These are phyloP conservation scores for Acromyrmex charruanus DNA, from an alignment of 1,140 invertebrate species.

Conservation along the genomic window DNA sequence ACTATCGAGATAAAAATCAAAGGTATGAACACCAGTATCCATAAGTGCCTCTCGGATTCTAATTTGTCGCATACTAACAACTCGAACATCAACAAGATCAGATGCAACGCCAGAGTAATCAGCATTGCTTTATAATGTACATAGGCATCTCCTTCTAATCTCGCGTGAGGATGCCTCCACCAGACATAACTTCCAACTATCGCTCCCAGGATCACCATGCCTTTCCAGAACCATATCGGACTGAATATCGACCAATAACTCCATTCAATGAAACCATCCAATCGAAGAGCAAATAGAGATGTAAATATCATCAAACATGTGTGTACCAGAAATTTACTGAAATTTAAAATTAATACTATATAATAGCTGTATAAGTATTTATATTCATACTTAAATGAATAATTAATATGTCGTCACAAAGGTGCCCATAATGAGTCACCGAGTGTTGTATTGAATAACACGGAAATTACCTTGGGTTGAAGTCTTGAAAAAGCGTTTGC, in stretches of 20 bases:
- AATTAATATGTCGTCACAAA: too few species aligned
- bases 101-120: constrained; percentile 96
- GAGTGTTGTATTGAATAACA: background rate
- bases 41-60: constrained; percentile 95
- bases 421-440: too few species aligned
- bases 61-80: constrained; percentile 98
- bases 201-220: constrained; percentile 95
- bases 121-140: constrained; percentile 99
- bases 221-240: constrained; percentile 99
- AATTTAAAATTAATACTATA: constrained; percentile 81
- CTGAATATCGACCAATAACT: constrained; percentile 98
- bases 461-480: constrained; percentile 93
- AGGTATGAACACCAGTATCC: constrained; percentile 98
- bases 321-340: constrained; percentile 98
- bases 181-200: constrained; percentile 96
- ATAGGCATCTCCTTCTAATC: constrained; percentile 97
- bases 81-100: constrained; percentile 98
- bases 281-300: constrained; percentile 94
- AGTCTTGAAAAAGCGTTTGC: constrained; percentile 96
- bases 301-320: constrained; percentile 96
- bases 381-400: too few species aligned
- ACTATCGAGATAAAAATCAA: constrained; percentile 98
- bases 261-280: constrained; percentile 95
- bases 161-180: constrained; percentile 96
- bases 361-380: too few species aligned